Evolutionary conservation across 2,113 vertebrate species (phyloP), one percentile per base, ranked within the genome.

Genomic region (Trogon melanurus): DNA sequence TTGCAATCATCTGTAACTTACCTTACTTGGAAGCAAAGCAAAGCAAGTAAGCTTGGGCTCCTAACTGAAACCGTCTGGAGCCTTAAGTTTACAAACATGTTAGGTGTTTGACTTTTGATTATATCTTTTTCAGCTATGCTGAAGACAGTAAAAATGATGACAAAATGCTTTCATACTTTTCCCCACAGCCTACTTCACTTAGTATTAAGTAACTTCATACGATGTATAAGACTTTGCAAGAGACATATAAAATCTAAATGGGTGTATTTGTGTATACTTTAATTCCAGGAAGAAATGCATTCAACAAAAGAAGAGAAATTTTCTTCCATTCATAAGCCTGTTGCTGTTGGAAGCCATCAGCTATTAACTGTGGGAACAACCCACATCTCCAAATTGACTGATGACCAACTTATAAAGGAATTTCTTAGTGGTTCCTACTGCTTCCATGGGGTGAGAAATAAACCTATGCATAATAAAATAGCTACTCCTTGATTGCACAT

Each of bases 381-480:
- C 22, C 99, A 99, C 96, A 99, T 99, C 93, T 99, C 99, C 85
- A 99, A 98, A n/a, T 32, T 99, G 93, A 99, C 99, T 0, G 99
- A 99, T 23, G 99, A 99, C 61, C 99, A 99, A 71, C 99, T 99
- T 17, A 99, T 99, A 93, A 99, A 99, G 93, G 99, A 99, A 92
- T 99, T 99, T 96, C 98, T 99, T 58, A 99, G 99, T 60, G 99
- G 99, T 48, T 99, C 99, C 4, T 99, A 99, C 89, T 99, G 99
- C 96, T 98, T 99, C 95, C 99, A 99, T 13, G 99, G 99, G 98
- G 99, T 99, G 91, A 99, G 98, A 87, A 69, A 51, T 79, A 30
- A 92, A 83, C 41, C 71, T 62, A 19, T 1, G 0, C 27, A 4
- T 44, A 17, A 56, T 22, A 51, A 50, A 66, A 16, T 21, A 57